Conservation (phyloP, 2,888 invertebrate species). For the Eristalinus aeneus region DNA sequence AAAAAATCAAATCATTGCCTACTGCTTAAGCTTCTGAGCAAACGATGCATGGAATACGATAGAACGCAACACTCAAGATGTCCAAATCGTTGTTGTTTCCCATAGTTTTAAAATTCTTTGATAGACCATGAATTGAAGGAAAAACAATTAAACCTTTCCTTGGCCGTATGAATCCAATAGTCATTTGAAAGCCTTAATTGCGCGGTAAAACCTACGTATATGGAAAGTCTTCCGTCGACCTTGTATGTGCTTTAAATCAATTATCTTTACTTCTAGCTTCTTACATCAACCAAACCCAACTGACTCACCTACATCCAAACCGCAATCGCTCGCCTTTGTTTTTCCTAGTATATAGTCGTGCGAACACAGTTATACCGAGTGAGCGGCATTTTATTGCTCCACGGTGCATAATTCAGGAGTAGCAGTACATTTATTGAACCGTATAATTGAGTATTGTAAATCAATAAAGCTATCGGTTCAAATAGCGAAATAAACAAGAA, state of each 20-base stretch:
- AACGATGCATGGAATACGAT: background rate
- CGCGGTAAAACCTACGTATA: background rate
- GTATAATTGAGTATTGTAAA: conserved; percentile 65
- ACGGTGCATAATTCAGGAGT: conserved; percentile 61
- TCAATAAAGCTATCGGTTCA: conserved; percentile 63
- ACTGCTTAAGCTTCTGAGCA: too few species aligned
- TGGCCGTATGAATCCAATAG: background rate
- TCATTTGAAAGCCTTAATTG: background rate
- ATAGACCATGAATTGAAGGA: background rate
- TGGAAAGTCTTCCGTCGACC: background rate
- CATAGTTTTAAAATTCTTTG: background rate
- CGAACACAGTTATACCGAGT: background rate
- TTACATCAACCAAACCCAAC: background rate
- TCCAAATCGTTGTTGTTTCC: background rate
- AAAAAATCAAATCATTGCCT: too few species aligned
- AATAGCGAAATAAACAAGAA: conserved; percentile 39
- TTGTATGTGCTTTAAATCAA: conserved; percentile 8
- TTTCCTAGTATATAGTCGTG: background rate
- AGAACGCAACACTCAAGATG: too few species aligned
- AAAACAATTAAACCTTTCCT: background rate
- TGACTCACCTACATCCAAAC: background rate
- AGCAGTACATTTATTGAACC: conserved; percentile 68
- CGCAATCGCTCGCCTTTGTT: background rate
- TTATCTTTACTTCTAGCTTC: background rate
- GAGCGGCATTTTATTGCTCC: conserved; percentile 39